Evolutionary conservation across 1,140 invertebrate genomes (phyloP).

Genomic region (Drosophila sp.): DNA sequence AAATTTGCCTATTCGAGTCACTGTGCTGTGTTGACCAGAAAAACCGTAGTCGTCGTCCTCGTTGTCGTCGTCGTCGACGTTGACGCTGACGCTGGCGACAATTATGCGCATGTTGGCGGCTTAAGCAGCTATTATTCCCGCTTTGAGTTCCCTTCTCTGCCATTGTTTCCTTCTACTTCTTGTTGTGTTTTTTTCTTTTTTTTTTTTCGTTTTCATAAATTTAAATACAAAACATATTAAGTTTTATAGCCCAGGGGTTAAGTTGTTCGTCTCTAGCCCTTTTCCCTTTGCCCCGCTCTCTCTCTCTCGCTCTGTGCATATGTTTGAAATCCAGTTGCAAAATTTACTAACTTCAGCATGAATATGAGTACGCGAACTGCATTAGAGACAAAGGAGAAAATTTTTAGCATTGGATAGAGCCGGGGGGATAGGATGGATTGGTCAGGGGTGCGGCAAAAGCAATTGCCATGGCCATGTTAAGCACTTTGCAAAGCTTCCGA

Average conservation of each 20-base stretch:
- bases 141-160: conserved; percentile 27
- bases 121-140: conserved; percentile 79
- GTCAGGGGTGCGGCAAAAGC: not conserved
- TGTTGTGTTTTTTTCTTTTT: conserved; percentile 22
- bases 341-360: conserved; percentile 72
- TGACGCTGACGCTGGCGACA: conserved; percentile 56
- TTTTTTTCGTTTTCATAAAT: conserved; percentile 68
- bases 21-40: conserved; percentile 7
- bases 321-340: conserved; percentile 64
- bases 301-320: conserved; percentile 34
- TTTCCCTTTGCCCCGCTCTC: conserved; percentile 8
- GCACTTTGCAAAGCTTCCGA: conserved; percentile 32
- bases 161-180: conserved; percentile 5
- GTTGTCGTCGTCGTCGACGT: not conserved
- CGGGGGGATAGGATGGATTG: not conserved
- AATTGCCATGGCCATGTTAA: conserved; percentile 34
- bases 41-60: not conserved
- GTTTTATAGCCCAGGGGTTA: conserved; percentile 76
- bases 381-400: conserved; percentile 37
- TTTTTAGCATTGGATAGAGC: conserved; percentile 12
- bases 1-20: not conserved
- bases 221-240: conserved; percentile 82
- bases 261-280: conserved; percentile 50
- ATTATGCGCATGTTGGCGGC: conserved; percentile 79
- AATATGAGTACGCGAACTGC: conserved; percentile 36